Base-by-base conservation (phyloP, 64 coral and sea anemone genomes). In the Exaiptasia diaphana region DNA sequence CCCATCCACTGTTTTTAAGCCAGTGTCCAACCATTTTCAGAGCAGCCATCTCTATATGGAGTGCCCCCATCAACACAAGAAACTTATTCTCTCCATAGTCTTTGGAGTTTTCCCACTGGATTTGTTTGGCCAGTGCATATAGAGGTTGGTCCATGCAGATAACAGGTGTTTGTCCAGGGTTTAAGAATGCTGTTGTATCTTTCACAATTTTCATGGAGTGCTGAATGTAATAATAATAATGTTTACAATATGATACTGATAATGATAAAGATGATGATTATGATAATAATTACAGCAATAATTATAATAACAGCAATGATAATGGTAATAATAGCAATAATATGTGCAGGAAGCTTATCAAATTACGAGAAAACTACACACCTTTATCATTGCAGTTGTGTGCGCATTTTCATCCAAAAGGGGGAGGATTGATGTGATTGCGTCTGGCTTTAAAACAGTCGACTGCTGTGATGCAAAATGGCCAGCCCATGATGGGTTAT, bases 61-160 rank as follows among this genome's bases (percentile, higher is more conserved):
- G 36, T 25, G 21, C 79, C 29, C 79, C 79, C 79, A 82, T 82
- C 79, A 82, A 68, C 20, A 82, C 38, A 49, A 82, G n/a, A 28
- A 48, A 41, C 39, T 67, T 48, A 24, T 67, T 27, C 30, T 82
- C 79, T 48, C 58, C 31, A 12, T 67, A 42, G 9, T 26, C 23
- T 20, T 63, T 53, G 21, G 35, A 11, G 11, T 68, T 30, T 27
- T 3, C 11, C 79, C 77, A 80, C 57, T 80, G 56, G 18, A 80
- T 80, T 53, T 80, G 54, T 80, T 80, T 63, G 13, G 46, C 74
- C 11, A 82, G 31, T 18, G 72, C 72, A 75, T 75, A 75, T 23
- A 75, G 26, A 41, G 44, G 72, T 46, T 75, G 72, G 44, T 75
- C 72, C 21, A 75, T 48, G 15, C 43, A 31, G 27, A 75, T 75